Evolutionary conservation across 2,113 vertebrate genomes (phyloP).

Genomic region (Rallus limicola): DNA sequence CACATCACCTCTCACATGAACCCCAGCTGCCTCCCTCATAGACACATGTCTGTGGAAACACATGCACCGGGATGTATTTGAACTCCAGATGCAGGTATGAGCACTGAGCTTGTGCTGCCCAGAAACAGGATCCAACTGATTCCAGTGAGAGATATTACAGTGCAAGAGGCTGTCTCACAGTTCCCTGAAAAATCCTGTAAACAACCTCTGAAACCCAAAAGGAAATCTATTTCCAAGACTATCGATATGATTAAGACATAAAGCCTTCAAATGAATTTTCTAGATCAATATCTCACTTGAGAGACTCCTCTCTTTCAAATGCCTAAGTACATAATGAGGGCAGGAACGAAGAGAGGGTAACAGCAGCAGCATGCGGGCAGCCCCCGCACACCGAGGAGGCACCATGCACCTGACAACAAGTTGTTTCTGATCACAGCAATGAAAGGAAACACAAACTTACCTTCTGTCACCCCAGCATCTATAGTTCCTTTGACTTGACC

Average conservation of each 20-base stretch:
- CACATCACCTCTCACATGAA: not conserved
- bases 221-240: not conserved
- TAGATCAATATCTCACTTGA: not conserved
- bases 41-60: not conserved
- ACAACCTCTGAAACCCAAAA: not conserved
- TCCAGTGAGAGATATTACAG: not conserved
- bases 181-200: not conserved
- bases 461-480: slow-evolving; percentile 72
- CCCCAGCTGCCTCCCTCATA: not conserved
- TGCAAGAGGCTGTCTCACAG: not conserved
- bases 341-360: not conserved
- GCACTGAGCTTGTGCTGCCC: not conserved
- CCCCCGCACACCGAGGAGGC: not conserved
- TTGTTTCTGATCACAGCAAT: not conserved
- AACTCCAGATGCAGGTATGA: not conserved
- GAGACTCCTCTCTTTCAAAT: not conserved
- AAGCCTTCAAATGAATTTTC: not conserved
- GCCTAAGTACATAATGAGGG: not conserved
- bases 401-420: not conserved
- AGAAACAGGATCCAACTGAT: not conserved
- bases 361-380: not conserved
- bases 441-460: slow-evolving; percentile 59
- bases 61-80: not conserved
- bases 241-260: not conserved
- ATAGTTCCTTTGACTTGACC: slow-evolving; percentile 75